Conservation (phyloP, 1,140 invertebrate genomes). For the Drosophila pseudoobscura region DNA sequence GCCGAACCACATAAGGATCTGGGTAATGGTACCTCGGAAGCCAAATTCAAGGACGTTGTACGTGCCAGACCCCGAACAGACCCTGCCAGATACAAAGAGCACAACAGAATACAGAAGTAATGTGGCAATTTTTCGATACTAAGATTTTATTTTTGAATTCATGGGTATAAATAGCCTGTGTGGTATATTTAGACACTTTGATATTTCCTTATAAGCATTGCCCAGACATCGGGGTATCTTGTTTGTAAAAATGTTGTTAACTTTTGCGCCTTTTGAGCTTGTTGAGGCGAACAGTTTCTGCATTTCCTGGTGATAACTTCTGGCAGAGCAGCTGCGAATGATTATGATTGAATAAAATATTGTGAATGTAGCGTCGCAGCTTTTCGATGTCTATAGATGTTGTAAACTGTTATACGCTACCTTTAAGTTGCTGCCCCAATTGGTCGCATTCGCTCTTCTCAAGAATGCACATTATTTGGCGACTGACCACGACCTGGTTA, state of each 20-base stretch:
- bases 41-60: too few species aligned
- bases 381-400: not conserved
- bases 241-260: conserved; percentile 84
- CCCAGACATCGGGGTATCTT: conserved; percentile 84
- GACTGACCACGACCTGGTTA: conserved; percentile 75
- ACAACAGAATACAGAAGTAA: too few species aligned
- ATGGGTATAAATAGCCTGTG: conserved; percentile 56
- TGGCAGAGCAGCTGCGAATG: conserved; percentile 83
- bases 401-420: conserved; percentile 52
- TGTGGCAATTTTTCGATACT: too few species aligned
- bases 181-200: conserved; percentile 55
- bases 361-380: too few species aligned
- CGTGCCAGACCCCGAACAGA: too few species aligned
- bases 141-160: too few species aligned
- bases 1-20: too few species aligned
- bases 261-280: conserved; percentile 84
- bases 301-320: conserved; percentile 85
- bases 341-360: not conserved
- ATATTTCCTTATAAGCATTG: conserved; percentile 84
- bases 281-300: conserved; percentile 83
- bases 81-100: too few species aligned
- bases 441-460: conserved; percentile 84
- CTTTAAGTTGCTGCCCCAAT: conserved; percentile 84
- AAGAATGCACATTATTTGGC: conserved; percentile 84
- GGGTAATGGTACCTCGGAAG: too few species aligned